phyloP scores from a whole-genome alignment of 2,113 vertebrate species.

The Microtus ochrogaster region DNA sequence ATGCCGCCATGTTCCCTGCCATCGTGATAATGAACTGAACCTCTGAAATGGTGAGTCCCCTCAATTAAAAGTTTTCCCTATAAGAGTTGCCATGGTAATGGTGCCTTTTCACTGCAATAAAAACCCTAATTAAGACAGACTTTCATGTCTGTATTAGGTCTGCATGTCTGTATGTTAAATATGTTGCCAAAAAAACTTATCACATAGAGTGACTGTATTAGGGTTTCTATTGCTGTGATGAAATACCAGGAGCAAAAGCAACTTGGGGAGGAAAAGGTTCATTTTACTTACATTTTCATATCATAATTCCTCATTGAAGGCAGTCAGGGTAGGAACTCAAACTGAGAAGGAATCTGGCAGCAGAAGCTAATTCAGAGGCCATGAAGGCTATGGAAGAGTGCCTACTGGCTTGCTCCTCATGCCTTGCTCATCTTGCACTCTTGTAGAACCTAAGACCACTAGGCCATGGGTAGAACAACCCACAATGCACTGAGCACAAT shows the following conservation, averaged over 20 bases:
- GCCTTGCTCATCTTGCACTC: background rate
- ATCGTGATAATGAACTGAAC: no score
- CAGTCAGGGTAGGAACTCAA: background rate
- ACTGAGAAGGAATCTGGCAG: background rate
- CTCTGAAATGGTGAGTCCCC: no score
- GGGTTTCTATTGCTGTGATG: background rate
- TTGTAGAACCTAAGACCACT: background rate
- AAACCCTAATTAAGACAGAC: no score
- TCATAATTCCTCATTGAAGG: no score
- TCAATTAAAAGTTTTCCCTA: no score
- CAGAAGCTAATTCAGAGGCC: background rate
- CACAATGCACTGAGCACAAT: background rate
- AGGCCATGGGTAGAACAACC: background rate
- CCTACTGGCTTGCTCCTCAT: background rate
- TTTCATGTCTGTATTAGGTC: no score
- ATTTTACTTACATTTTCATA: background rate
- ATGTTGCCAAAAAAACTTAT: no score
- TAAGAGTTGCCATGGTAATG: no score
- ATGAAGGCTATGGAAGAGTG: background rate
- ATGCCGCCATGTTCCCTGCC: no score
- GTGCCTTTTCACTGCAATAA: no score
- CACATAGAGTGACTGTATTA: background rate
- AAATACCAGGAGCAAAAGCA: background rate
- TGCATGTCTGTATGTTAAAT: no score
- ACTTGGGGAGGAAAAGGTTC: no score